Percentiles rank a stretch among this genome's conserved stretches.
These are phyloP conservation scores for Callosobruchus maculatus DNA, from an alignment of 2,888 invertebrate genomes.

Conservation along the genomic window DNA sequence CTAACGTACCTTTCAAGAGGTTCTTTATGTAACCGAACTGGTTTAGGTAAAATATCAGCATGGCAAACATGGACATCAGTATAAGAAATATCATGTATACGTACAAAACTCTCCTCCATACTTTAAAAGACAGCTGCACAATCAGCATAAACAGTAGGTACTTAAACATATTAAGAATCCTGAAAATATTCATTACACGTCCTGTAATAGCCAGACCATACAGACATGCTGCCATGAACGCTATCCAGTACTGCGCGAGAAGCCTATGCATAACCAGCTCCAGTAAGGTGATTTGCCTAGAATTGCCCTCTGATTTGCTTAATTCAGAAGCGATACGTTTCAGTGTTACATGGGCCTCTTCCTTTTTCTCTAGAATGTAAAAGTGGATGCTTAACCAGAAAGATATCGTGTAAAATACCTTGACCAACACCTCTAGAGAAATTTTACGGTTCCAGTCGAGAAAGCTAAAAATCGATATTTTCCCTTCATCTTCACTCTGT, in stretches of 20 bases:
- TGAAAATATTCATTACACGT: background rate
- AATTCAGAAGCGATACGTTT: background rate
- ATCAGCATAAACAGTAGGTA: background rate
- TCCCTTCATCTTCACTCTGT: background rate
- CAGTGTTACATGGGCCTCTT: background rate
- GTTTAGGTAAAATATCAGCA: background rate
- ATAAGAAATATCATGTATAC: background rate
- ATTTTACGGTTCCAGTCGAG: background rate
- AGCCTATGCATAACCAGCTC: background rate
- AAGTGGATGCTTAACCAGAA: background rate
- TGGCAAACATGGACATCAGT: background rate
- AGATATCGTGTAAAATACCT: background rate
- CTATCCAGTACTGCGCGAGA: background rate
- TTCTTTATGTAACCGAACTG: background rate
- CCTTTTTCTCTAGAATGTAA: background rate
- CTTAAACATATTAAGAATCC: background rate
- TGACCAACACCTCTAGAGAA: background rate
- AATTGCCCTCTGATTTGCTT: background rate
- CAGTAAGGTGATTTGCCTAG: background rate
- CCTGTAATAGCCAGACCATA: background rate
- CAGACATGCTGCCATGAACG: background rate
- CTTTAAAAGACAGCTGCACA: background rate
- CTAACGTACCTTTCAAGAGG: background rate
- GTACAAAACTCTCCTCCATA: background rate
- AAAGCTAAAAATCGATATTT: background rate